A percentile compares a stretch with the other conserved stretches of the same genome.
Conservation (phyloP, 2,113 vertebrate species). For the Ophiodon elongatus region DNA sequence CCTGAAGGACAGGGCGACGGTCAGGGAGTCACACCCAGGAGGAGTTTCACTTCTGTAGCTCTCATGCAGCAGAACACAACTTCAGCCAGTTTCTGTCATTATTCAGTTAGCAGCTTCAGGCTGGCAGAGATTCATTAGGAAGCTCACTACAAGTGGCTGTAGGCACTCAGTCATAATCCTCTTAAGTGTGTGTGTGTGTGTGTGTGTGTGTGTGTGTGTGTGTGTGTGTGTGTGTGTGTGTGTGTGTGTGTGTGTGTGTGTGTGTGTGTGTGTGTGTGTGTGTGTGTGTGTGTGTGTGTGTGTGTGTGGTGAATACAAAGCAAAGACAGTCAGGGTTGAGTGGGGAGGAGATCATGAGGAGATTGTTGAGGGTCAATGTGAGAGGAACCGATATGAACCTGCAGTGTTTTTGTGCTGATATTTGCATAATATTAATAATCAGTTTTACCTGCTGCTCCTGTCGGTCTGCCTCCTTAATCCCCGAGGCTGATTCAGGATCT, state of each 20-base stretch:
- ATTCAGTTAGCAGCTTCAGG: conserved; percentile 13
- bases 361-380: not conserved
- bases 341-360: not conserved
- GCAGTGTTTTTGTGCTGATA: not conserved
- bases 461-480: not conserved
- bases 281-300: not conserved
- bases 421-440: not conserved
- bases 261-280: conserved; percentile 28
- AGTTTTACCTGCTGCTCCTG: not conserved
- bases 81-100: not conserved
- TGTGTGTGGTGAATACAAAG: conserved; percentile 19
- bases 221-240: not conserved
- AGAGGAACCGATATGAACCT: not conserved
- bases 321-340: conserved; percentile 37
- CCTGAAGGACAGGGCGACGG: no score
- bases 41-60: conserved; percentile 20
- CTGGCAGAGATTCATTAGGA: conserved; percentile 54
- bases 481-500: no score
- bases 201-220: not conserved
- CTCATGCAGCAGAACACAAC: not conserved
- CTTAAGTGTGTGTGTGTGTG: conserved; percentile 41
- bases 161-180: conserved; percentile 63
- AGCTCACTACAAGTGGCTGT: conserved; percentile 42
- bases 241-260: not conserved
- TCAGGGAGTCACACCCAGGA: not conserved